Base-by-base conservation (phyloP, 2,113 vertebrate species). In the Sinocyclocheilus rhinocerous region DNA sequence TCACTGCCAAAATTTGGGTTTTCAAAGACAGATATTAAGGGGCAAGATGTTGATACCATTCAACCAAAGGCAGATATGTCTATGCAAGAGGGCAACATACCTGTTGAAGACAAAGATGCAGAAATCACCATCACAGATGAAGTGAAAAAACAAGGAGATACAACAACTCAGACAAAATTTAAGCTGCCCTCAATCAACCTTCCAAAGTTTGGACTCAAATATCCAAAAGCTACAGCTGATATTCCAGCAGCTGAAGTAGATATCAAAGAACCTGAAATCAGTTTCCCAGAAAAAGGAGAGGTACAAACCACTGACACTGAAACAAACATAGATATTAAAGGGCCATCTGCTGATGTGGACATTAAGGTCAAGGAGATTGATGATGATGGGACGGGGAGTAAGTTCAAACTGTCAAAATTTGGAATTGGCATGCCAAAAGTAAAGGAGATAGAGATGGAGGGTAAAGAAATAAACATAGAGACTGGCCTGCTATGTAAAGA, bases 181-280 rank as follows among this genome's bases (percentile, higher is more conserved):
- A 90, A 86, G 50, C 59, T 92, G 65, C 91, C 91, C 1, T 83
- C 84, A 67, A 86, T 93, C 1, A 91, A 87, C 48, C 10, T 93
- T 6, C 91, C 91, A 0, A 91, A 88, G 87, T 86, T 94, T 87
- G 90, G 92, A 29, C 3, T 75, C 0, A 69, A 22, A 42, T 1
- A 50, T 29, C 7, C 89, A 75, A 87, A 86, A 63, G 70, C 26
- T 18, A 70, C 15, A 65, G 7, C 61, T 29, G 61, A 81, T 20
- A 67, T 81, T 63, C n/a, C 61, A 81, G n/a, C n/a, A 52, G 45
- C 6, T 69, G 77, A 84, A 52, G 29, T 29, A 45, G 67, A 61
- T 48, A n/a, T 79, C 12, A 61, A 61, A 63, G 65, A 55, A 80
- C 50, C 83, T 18, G 65, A 84, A 20, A 59, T 78, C 7, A 39